A percentile compares a stretch with the other conserved stretches of the same genome.
Evolutionary conservation across 2,797 vertebrate genomes (phyloP).

Genomic region (Telmatherina bonti): DNA sequence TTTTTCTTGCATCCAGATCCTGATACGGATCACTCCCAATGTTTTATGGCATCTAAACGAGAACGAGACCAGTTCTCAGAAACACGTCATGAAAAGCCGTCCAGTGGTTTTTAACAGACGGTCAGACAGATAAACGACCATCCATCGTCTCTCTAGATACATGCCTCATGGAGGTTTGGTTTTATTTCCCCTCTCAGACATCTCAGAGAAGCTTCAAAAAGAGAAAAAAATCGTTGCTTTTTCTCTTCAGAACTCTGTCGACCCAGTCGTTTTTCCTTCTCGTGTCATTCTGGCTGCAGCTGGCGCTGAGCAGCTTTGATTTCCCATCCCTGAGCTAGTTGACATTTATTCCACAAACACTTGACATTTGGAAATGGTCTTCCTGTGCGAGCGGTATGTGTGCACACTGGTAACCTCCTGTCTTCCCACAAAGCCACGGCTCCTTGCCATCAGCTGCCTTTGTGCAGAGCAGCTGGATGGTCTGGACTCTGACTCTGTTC

Average conservation of each 20-base stretch:
- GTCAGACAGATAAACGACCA: too few relatives aligned
- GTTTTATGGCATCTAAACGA: too few relatives aligned
- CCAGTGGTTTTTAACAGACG: too few relatives aligned
- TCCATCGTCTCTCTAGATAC: constrained; percentile 8
- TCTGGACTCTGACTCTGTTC: constrained; percentile 5
- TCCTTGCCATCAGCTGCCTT: constrained; percentile 30
- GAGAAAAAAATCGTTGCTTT: constrained; percentile 16
- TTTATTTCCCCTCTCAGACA: neutral
- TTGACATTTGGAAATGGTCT: constrained; percentile 75
- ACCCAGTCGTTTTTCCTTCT: constrained; percentile 6
- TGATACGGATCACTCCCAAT: too few relatives aligned
- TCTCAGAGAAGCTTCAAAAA: neutral
- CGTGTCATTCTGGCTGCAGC: constrained; percentile 23
- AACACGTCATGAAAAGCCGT: too few relatives aligned
- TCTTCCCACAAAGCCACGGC: neutral
- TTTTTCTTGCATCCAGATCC: too few relatives aligned
- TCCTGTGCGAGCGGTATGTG: constrained; percentile 28
- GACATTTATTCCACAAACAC: constrained; percentile 77
- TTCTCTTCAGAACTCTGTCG: neutral
- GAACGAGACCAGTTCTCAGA: too few relatives aligned
- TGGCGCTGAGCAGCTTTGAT: constrained; percentile 52
- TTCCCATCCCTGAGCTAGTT: constrained; percentile 62
- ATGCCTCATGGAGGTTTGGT: constrained; percentile 3
- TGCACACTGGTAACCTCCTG: constrained; percentile 15
- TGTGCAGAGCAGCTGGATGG: constrained; percentile 51